These are phyloP conservation scores for Liposcelis brunnea DNA, from an alignment of 2,888 invertebrate species.

Conservation along the genomic window DNA sequence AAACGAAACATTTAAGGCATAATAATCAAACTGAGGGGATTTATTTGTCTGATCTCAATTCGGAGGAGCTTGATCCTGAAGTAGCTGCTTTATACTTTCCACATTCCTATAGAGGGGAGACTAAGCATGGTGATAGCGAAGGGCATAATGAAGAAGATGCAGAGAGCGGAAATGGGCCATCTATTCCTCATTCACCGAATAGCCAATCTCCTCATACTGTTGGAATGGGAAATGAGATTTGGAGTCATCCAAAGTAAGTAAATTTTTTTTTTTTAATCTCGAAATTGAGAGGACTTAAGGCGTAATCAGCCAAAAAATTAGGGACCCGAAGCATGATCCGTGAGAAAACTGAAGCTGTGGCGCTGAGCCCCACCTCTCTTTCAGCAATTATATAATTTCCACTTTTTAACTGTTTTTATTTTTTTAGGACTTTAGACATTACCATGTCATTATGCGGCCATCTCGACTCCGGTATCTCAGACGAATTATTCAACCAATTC, in stretches of 20 bases:
- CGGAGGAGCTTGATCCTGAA: constrained; percentile 86
- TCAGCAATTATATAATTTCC: no score
- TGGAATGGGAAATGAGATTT: constrained; percentile 20
- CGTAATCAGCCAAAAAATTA: no score
- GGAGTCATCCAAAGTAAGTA: constrained; percentile 21
- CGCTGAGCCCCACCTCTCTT: no score
- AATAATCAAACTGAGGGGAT: constrained; percentile 55
- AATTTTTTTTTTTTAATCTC: constrained; percentile 18
- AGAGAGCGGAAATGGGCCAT: constrained; percentile 92
- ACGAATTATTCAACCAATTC: constrained; percentile 43
- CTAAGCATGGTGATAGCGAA: constrained; percentile 12
- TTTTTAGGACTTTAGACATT: constrained; percentile 30
- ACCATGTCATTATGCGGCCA: constrained; percentile 65
- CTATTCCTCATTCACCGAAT: constrained; percentile 83
- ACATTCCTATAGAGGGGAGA: constrained; percentile 29
- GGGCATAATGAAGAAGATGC: constrained; percentile 63
- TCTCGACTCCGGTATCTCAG: constrained; percentile 30
- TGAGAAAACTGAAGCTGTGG: no score
- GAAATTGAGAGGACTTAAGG: no score
- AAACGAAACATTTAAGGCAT: constrained; percentile 42
- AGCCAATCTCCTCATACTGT: constrained; percentile 27
- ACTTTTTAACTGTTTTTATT: no score
- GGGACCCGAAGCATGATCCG: no score
- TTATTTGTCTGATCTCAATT: constrained; percentile 80
- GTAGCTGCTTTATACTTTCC: constrained; percentile 76